Conservation (phyloP, 2,888 invertebrate genomes). For the Petrophora chlorosata region DNA sequence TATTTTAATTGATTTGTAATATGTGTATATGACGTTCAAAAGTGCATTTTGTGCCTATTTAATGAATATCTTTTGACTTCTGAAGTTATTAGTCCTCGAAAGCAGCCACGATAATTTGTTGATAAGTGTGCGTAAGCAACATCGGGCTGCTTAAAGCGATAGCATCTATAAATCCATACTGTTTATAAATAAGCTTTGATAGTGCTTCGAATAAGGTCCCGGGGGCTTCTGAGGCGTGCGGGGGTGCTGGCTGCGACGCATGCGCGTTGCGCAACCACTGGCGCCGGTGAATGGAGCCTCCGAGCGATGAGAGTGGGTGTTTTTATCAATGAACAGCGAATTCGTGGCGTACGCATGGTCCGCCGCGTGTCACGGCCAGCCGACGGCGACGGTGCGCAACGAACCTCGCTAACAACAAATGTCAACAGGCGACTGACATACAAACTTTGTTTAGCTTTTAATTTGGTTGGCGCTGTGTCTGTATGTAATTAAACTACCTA, state of each 20-base stretch:
- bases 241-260: constrained; percentile 53
- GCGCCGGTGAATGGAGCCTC: constrained; percentile 79
- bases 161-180: too few species aligned
- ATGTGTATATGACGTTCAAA: too few species aligned
- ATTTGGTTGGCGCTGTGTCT: constrained; percentile 31
- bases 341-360: constrained; percentile 76
- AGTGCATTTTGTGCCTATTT: too few species aligned
- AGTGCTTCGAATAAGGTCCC: constrained; percentile 60
- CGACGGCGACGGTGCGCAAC: constrained; percentile 43
- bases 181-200: not conserved
- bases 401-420: constrained; percentile 70
- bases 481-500: constrained; percentile 25
- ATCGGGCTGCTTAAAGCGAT: too few species aligned
- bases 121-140: too few species aligned
- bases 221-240: constrained; percentile 35
- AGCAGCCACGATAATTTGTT: too few species aligned
- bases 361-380: constrained; percentile 74
- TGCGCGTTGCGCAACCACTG: constrained; percentile 71
- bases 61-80: too few species aligned
- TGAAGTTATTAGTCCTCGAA: too few species aligned
- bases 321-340: constrained; percentile 82
- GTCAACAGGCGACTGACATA: constrained; percentile 60
- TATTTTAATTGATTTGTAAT: too few species aligned
- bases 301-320: constrained; percentile 66
- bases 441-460: constrained; percentile 29